Evolutionary conservation across 1,140 invertebrate genomes (phyloP).

Genomic region (Oryzaephilus surinamensis): DNA sequence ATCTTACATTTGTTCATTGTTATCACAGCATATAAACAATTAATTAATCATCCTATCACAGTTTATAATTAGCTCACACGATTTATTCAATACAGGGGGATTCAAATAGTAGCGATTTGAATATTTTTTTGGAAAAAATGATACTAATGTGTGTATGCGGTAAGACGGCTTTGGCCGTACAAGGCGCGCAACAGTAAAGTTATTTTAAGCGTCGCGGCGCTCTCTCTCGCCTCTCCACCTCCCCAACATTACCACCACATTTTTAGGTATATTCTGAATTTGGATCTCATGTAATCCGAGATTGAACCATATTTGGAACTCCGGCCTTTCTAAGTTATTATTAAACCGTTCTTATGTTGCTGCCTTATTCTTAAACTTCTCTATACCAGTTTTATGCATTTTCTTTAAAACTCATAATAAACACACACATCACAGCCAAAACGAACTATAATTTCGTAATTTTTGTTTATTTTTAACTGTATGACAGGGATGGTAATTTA

Average conservation of each 20-base stretch:
- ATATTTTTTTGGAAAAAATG: not conserved
- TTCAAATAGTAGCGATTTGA: too few species aligned
- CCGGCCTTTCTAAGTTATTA: slow-evolving; percentile 28
- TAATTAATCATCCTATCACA: too few species aligned
- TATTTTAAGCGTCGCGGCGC: slow-evolving; percentile 34
- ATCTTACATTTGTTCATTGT: too few species aligned
- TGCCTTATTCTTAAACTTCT: not conserved
- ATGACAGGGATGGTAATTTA: too few species aligned
- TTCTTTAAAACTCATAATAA: slow-evolving; percentile 2
- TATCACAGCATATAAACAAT: too few species aligned
- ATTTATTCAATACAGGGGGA: too few species aligned
- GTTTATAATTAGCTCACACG: too few species aligned
- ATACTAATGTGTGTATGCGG: not conserved
- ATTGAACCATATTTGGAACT: slow-evolving; percentile 36
- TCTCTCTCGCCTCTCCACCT: slow-evolving; percentile 12
- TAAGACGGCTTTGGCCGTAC: slow-evolving; percentile 25
- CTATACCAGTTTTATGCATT: slow-evolving; percentile 9
- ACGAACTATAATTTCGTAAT: too few species aligned
- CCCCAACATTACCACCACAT: not conserved
- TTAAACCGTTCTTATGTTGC: slow-evolving; percentile 34
- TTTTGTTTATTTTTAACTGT: too few species aligned
- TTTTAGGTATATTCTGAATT: slow-evolving; percentile 35
- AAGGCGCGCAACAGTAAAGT: slow-evolving; percentile 30
- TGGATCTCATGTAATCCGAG: slow-evolving; percentile 35
- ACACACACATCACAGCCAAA: slow-evolving; percentile 1